Base-by-base conservation (phyloP, 2,797 vertebrate genomes). In the Arrhamphus sclerolepis region DNA sequence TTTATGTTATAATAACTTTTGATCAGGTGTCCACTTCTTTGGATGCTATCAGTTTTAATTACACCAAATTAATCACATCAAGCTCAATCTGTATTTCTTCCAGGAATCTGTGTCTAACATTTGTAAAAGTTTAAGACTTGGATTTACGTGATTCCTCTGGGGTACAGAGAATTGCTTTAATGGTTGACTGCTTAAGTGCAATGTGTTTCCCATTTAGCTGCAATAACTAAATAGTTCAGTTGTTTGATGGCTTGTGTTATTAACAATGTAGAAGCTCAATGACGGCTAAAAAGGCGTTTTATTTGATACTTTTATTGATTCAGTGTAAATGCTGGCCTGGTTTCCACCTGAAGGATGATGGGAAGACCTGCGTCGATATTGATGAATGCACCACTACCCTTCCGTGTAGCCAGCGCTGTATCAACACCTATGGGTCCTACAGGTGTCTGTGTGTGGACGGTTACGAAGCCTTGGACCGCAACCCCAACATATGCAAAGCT, bases 321-420 rank as follows among this genome's bases (percentile, higher is more conserved):
- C 26, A 99, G 98, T 99, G 98, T 84, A 97, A 98, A 81, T 99
- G 98, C 85, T 99, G 98, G 98, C 97, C 97, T 72, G 98, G 97
- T 74, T 99, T 99, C 78, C 89, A 92, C 72, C 91, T 99, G 84
- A 99, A 99, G 86, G 93, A 97, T 66, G 97, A 99, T 66, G 96
- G 96, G 47, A 98, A 93, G 93, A 99, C 95, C 0, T 99, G 97
- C 52, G 87, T 95, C 63, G 98, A 99, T 86, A 80, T 96, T 74
- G 95, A 99, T 47, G 97, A 99, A 91, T 99, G 98, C 67, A 91
- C 92, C 18, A 91, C 92, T n/a, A 95, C 89, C 17, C 94, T 98
- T 56, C 98, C 97, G 24, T 99, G 98, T 83, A 99, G 97, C 89
- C 98, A 99, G 85, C 94, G 92, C 66, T 99, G 98, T 88, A 92